These are phyloP conservation scores for Drosophila testacea DNA, from an alignment of 2,888 invertebrate species.

Conservation along the genomic window DNA sequence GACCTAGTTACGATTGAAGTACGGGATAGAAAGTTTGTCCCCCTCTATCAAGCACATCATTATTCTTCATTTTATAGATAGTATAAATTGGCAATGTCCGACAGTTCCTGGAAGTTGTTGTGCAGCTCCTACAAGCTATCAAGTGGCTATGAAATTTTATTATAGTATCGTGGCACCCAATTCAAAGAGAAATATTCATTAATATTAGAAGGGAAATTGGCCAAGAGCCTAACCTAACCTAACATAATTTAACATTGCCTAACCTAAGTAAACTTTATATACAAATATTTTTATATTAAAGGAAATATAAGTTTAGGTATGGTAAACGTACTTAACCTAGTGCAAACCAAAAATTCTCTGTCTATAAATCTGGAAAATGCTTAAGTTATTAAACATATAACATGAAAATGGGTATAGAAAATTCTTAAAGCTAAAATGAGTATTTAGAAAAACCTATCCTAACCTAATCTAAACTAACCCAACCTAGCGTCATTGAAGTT, in stretches of 20 bases:
- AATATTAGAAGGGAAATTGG: neutral
- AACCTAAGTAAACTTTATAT: neutral
- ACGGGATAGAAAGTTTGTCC: neutral
- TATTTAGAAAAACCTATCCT: neutral
- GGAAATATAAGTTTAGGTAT: no score
- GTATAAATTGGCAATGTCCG: constrained; percentile 13
- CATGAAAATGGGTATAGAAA: no score
- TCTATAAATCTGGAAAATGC: neutral
- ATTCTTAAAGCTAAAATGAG: no score
- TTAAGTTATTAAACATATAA: no score
- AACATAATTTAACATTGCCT: neutral
- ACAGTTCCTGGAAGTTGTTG: neutral
- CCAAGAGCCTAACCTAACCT: neutral
- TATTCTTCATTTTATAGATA: constrained; percentile 3
- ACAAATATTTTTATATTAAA: no score
- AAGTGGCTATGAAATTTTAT: constrained; percentile 7
- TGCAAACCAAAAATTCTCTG: neutral
- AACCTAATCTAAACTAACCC: neutral
- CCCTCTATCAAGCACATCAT: neutral
- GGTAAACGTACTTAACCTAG: neutral
- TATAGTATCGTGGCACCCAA: neutral
- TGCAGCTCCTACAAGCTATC: constrained; percentile 1
- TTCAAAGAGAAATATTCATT: neutral
- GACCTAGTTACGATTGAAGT: neutral
- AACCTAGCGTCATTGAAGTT: neutral